Evolutionary conservation across 2,797 vertebrate genomes (phyloP), one percentile per base, ranked within the genome.

Genomic region (Dallia pectoralis): DNA sequence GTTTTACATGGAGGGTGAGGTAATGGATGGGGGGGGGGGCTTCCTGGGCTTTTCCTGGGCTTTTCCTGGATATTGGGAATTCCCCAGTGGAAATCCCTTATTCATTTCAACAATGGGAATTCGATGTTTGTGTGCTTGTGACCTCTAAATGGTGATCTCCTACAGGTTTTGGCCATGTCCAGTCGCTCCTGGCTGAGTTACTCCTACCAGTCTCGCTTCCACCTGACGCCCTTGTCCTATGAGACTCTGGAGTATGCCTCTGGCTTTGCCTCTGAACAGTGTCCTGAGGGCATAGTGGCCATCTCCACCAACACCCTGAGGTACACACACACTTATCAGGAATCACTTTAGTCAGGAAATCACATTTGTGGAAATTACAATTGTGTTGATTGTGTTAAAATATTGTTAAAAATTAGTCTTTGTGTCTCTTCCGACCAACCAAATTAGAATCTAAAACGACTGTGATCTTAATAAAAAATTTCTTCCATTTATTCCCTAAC

Each of bases 121-220:
- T 5, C 6, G 9, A 2, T 40, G 36, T 40, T 5, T 40, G 36
- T 9, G 36, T 40, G 9, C 36, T 9, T 9, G 6, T 40, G 2
- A 40, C 36, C 36, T 40, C 36, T 40, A 40, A 40, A 9, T 9
- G 6, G 36, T 40, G 82, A 16, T 75, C 72, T 25, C 63, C 44
- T 59, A 3, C 81, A 99, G 98, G 98, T 99, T 49, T 82, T 99
- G 90, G 98, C 98, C 33, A 99, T 99, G 98, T 99, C 97, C 6
- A 99, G 98, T 70, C 96, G 97, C 19, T 99, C 98, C 0, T 99
- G 98, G 98, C 92, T 99, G 74, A 99, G 97, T 83, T 99, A 99
- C 77, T 99, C 96, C 0, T 99, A 99, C 77, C 98, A 99, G 83
- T 98, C 97, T 0, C 97, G 97, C 25, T 99, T 99, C 89, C 98